Conservation (phyloP, 1,140 invertebrate genomes). For the Lucilia sericata region DNA sequence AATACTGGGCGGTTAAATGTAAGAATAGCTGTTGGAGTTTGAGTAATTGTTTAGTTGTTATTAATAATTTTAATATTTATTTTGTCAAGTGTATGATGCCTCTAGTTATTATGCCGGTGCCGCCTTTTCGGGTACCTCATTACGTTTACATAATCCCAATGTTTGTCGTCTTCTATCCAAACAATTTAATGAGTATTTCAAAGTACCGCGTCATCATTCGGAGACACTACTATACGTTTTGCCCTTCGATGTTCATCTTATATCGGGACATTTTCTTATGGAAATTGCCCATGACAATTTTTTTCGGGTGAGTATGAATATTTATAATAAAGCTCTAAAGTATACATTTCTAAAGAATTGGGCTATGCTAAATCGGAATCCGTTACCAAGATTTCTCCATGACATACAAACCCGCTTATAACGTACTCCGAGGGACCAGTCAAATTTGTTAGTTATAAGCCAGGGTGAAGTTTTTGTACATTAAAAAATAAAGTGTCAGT, state of each 20-base stretch:
- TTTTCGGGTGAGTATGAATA: constrained; percentile 41
- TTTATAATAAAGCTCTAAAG: no score
- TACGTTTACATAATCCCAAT: constrained; percentile 45
- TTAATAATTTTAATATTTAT: neutral
- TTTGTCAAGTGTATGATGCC: constrained; percentile 48
- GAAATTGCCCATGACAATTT: constrained; percentile 44
- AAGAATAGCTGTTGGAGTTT: neutral
- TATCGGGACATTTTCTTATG: constrained; percentile 46
- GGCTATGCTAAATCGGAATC: no score
- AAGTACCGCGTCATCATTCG: neutral
- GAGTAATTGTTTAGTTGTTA: neutral
- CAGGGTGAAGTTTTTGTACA: no score
- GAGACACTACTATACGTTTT: constrained; percentile 37
- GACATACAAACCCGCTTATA: no score
- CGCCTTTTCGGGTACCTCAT: constrained; percentile 38
- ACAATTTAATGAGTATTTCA: constrained; percentile 41
- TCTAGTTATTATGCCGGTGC: constrained; percentile 48
- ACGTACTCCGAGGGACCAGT: no score
- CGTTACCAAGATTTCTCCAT: no score
- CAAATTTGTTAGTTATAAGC: no score
- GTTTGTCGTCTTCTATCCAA: constrained; percentile 45
- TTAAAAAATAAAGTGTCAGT: no score
- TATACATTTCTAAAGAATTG: no score
- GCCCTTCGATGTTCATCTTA: constrained; percentile 48
- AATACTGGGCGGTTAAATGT: constrained; percentile 50